A percentile compares a stretch with the other conserved stretches of the same genome.
Evolutionary conservation across 2,113 vertebrate genomes (phyloP).

Genomic region (Sebastes fasciatus): DNA sequence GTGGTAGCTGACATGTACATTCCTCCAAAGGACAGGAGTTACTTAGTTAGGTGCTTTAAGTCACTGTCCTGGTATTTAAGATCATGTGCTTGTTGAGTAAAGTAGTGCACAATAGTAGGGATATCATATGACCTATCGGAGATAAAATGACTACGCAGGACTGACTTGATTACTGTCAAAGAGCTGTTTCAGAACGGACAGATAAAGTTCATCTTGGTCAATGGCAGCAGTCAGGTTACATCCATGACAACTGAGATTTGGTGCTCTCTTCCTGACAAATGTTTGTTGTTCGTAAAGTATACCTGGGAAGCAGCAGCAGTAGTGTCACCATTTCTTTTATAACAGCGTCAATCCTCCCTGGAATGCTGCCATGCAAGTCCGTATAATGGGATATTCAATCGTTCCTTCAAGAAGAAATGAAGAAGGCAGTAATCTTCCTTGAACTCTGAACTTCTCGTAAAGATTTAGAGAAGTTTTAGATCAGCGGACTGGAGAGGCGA

Average conservation of each 20-base stretch:
- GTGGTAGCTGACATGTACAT: conserved; percentile 32
- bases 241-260: conserved; percentile 21
- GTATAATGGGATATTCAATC: conserved; percentile 17
- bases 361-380: conserved; percentile 5
- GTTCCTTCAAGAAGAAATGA: not conserved
- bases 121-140: conserved; percentile 69
- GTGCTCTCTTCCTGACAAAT: conserved; percentile 12
- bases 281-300: not conserved
- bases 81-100: conserved; percentile 56
- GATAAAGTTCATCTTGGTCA: conserved; percentile 44
- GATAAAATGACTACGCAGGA: conserved; percentile 63
- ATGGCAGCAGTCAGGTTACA: conserved; percentile 39
- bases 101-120: conserved; percentile 40
- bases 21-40: conserved; percentile 32
- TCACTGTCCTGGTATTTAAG: conserved; percentile 56
- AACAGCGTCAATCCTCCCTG: not conserved
- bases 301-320: not conserved
- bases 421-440: not conserved
- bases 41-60: conserved; percentile 34
- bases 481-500: not conserved
- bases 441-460: conserved; percentile 1
- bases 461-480: not conserved
- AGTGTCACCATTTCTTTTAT: not conserved
- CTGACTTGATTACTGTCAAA: conserved; percentile 60
- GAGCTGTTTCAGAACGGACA: conserved; percentile 27